phyloP scores from a whole-genome alignment of 2,113 vertebrate genomes.

The Philantomba maxwellii region DNA sequence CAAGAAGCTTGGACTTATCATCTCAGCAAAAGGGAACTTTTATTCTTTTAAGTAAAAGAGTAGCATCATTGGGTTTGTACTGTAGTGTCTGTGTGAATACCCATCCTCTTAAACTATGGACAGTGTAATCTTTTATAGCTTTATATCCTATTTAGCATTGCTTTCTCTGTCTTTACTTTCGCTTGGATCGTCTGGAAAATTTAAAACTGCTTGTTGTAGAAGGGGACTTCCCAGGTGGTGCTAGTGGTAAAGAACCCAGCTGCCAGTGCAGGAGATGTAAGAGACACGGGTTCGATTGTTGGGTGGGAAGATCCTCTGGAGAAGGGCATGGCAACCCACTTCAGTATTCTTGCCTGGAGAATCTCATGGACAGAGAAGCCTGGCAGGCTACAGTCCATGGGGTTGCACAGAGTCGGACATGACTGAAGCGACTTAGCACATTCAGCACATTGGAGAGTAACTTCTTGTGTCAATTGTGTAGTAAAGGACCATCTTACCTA shows the following conservation, averaged over 20 bases:
- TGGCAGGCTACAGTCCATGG: neutral
- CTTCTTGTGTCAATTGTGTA: neutral
- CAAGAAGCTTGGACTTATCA: neutral
- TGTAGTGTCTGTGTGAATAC: neutral
- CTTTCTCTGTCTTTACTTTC: neutral
- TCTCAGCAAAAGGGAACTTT: neutral
- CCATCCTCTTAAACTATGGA: neutral
- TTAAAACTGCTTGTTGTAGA: neutral
- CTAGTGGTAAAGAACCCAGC: neutral
- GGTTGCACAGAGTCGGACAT: neutral
- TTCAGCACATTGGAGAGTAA: neutral
- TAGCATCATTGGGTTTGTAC: neutral
- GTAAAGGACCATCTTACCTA: neutral
- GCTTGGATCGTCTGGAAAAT: neutral
- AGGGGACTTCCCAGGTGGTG: neutral
- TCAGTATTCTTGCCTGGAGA: neutral
- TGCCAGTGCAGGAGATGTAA: neutral
- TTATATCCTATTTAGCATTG: neutral
- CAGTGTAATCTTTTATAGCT: neutral
- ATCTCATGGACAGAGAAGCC: neutral
- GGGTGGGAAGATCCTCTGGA: neutral
- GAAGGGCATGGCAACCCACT: neutral
- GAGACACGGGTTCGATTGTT: rapidly evolving
- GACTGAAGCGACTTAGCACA: neutral
- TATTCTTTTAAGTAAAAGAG: neutral